Conservation (phyloP, 2,113 vertebrate genomes). For the Chaetura pelagica region DNA sequence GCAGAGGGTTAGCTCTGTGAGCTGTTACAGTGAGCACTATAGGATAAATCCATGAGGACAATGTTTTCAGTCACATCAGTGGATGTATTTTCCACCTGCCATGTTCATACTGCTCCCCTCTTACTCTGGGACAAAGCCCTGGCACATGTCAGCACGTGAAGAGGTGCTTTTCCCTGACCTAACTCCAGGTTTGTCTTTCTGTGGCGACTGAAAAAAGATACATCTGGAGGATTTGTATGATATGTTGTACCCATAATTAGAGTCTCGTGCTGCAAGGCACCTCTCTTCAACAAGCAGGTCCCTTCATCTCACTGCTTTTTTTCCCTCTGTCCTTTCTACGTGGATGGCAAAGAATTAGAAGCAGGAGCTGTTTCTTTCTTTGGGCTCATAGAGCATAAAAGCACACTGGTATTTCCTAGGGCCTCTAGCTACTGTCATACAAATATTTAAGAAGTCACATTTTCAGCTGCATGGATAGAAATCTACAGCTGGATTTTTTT, state of each 20-base stretch:
- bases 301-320: background rate
- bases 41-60: background rate
- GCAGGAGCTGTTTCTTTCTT: background rate
- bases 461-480: background rate
- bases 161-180: background rate
- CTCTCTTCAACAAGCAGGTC: background rate
- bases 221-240: background rate
- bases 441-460: background rate
- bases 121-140: background rate
- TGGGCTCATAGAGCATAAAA: background rate
- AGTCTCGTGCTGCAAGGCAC: background rate
- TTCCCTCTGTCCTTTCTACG: background rate
- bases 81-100: background rate
- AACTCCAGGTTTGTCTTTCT: background rate
- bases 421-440: background rate
- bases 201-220: background rate
- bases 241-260: background rate
- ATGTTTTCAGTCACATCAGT: background rate
- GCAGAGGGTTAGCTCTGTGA: fast-evolving
- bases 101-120: background rate
- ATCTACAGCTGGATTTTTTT: background rate
- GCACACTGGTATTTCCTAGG: background rate
- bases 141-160: background rate
- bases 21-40: background rate
- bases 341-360: background rate